These are phyloP conservation scores for Pseudopodoces humilis DNA, from an alignment of 2,113 vertebrate species.

Conservation along the genomic window DNA sequence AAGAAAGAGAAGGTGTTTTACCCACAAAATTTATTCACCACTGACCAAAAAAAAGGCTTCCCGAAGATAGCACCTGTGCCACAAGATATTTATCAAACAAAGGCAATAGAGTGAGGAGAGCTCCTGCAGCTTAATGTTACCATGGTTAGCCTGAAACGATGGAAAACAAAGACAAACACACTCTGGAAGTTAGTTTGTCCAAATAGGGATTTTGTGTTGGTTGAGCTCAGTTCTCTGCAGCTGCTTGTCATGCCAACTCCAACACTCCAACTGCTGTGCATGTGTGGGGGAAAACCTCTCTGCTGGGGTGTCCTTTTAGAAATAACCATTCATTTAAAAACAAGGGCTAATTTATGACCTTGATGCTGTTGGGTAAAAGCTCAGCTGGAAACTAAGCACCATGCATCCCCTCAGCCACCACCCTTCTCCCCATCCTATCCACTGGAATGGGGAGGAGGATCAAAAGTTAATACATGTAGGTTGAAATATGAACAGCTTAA, in stretches of 20 bases:
- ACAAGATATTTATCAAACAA: background rate
- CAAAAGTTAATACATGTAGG: background rate
- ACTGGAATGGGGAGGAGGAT: background rate
- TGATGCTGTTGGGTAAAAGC: background rate
- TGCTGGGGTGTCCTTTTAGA: background rate
- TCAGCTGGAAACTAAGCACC: background rate
- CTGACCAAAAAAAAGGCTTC: background rate
- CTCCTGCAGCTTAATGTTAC: background rate
- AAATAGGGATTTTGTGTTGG: background rate
- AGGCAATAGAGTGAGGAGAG: background rate
- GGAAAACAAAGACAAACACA: background rate
- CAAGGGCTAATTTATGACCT: background rate
- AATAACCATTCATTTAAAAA: background rate
- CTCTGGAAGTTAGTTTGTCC: background rate
- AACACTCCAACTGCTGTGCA: background rate
- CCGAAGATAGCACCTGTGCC: rapidly evolving
- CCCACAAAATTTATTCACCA: background rate
- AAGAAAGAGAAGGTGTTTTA: background rate
- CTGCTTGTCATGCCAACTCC: background rate
- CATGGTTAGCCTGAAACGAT: background rate
- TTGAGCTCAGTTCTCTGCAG: background rate
- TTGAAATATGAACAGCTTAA: background rate
- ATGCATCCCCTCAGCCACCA: background rate
- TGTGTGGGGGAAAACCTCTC: background rate
- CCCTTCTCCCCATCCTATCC: background rate